Base-by-base conservation (phyloP, 1,140 invertebrate species). In the Camponotus floridanus region DNA sequence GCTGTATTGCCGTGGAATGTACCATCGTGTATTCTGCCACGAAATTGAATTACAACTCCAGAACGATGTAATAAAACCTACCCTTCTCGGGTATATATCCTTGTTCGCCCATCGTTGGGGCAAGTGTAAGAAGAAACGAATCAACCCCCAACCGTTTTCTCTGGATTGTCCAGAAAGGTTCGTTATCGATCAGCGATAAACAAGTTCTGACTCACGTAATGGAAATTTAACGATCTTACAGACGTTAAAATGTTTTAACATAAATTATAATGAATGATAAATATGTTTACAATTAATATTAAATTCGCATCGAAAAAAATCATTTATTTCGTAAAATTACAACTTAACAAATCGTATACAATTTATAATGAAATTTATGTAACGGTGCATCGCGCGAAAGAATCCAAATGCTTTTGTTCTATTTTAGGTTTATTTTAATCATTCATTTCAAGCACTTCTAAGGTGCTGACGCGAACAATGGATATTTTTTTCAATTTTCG, bases 31-130 rank as follows among this genome's bases (percentile, higher is more conserved):
- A 91, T 87, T 87, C 83, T 73, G 79, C 71, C 80, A 80, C 73
- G 71, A 78, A 91, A 92, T 92, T 92, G 90, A 93, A 92, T 92
- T 92, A 91, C 88, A 85, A 90, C 61, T 79, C 64, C 31, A 70
- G 70, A 88, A 91, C 85, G 88, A 91, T 42, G 85, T 87, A 91
- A 91, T 91, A 90, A 91, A 91, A 86, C 62, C 76, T 67, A 33
- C 45, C 51, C 13, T 74, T 42, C 3, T 64, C 48, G 48, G n/a
- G 15, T 48, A 48, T 42, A 59, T 42, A 71, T 81, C 18, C 65
- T 73, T 31, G 51, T 59, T 59, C 51, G 13, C 11, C 21, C 9
- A 51, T 73, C 36, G 55, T 70, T 48, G 26, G 13, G 3, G 15
- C n/a, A 51, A 80, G 36, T 18, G 21, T 67, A 48, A 79, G 13